Conservation (phyloP, 1,140 invertebrate genomes). For the Limonius californicus region DNA sequence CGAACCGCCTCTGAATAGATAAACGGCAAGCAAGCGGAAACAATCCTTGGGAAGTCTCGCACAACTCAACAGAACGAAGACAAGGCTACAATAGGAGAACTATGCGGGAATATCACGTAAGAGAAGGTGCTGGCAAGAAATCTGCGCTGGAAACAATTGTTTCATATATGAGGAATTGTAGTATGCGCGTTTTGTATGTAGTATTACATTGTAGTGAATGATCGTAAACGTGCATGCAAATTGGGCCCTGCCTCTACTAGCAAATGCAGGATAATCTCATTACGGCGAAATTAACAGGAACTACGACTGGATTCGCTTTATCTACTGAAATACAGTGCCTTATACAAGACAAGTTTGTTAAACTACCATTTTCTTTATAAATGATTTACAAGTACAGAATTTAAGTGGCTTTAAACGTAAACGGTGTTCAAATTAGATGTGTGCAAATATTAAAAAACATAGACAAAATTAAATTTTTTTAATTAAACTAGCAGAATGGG, state of each 20-base stretch:
- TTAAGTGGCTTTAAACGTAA: no score
- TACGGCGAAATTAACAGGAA: background rate
- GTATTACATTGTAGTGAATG: background rate
- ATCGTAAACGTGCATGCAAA: constrained; percentile 1
- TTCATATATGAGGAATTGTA: background rate
- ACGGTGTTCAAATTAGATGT: no score
- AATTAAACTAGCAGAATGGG: no score
- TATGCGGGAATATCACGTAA: background rate
- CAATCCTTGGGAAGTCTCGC: background rate
- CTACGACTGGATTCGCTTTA: background rate
- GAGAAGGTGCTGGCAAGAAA: background rate
- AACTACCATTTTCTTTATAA: no score
- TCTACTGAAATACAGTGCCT: background rate
- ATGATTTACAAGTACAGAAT: no score
- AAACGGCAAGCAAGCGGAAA: constrained; percentile 6
- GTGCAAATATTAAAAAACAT: no score
- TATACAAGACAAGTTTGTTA: background rate
- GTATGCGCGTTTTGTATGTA: background rate
- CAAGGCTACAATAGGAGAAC: constrained; percentile 1
- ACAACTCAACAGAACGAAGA: constrained; percentile 4
- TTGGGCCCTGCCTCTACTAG: background rate
- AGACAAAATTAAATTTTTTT: no score
- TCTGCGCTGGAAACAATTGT: background rate
- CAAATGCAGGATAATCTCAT: background rate
- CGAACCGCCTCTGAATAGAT: constrained; percentile 1